A percentile compares a stretch with the other conserved stretches of the same genome.
phyloP scores from a whole-genome alignment of 2,797 vertebrate species.

The Darevskia mixta region DNA sequence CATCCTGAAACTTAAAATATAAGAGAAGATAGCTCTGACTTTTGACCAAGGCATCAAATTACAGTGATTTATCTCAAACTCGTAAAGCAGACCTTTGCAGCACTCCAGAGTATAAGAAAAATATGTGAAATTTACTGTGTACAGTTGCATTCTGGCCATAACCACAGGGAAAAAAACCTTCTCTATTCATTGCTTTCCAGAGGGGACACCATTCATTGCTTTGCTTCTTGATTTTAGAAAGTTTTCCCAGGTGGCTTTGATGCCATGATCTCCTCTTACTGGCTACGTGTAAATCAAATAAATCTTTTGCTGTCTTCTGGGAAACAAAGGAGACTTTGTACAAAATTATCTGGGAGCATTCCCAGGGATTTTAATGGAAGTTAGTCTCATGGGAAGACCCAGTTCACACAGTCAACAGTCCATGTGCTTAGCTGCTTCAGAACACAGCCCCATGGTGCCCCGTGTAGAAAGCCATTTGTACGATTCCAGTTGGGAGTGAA shows the following conservation, averaged over 20 bases:
- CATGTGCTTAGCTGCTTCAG: not conserved
- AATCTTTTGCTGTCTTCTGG: conserved; percentile 17
- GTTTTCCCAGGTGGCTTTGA: conserved; percentile 19
- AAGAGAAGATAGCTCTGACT: conserved; percentile 38
- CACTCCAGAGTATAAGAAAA: conserved; percentile 5
- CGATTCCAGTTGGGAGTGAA: not conserved
- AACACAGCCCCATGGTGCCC: not conserved
- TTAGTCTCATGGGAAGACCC: not conserved
- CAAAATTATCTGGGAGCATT: conserved; percentile 10
- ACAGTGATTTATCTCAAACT: conserved; percentile 36
- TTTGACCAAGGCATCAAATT: not conserved
- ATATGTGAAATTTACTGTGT: conserved; percentile 48
- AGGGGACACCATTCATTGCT: not conserved
- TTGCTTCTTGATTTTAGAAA: conserved; percentile 9
- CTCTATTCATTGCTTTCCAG: conserved; percentile 28
- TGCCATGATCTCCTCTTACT: conserved; percentile 30
- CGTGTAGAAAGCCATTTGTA: not conserved
- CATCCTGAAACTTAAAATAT: conserved; percentile 32
- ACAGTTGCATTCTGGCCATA: conserved; percentile 39
- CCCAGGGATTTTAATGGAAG: conserved; percentile 19
- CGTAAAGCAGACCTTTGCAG: not conserved
- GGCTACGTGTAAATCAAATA: conserved; percentile 21
- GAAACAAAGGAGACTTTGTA: conserved; percentile 10
- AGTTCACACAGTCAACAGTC: not conserved
- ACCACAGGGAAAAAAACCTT: not conserved